phyloP scores from a whole-genome alignment of 2,113 vertebrate genomes.

The Ictalurus punctatus region DNA sequence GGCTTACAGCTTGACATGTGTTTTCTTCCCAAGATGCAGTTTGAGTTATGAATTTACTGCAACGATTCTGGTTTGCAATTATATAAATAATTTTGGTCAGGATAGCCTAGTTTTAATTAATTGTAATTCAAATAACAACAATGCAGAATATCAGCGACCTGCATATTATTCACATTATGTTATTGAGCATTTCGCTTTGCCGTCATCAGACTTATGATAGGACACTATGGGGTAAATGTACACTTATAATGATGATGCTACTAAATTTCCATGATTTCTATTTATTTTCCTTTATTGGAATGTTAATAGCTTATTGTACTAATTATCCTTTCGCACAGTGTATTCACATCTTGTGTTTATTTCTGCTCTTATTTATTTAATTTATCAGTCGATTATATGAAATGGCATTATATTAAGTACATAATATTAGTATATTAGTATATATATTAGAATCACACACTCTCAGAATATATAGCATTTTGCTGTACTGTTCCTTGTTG shows the following conservation, averaged over 20 bases:
- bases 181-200: not conserved
- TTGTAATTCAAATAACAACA: not conserved
- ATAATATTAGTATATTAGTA: no score
- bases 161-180: not conserved
- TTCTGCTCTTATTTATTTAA: not conserved
- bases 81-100: not conserved
- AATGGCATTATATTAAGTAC: not conserved
- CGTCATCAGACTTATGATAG: no score
- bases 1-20: not conserved
- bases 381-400: not conserved
- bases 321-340: not conserved
- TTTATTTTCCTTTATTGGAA: not conserved
- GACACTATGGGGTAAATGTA: not conserved
- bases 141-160: not conserved
- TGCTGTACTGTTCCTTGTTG: not conserved
- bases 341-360: not conserved
- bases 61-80: no score
- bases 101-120: not conserved
- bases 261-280: not conserved
- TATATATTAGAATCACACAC: not conserved
- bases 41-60: slow-evolving; percentile 10
- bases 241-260: not conserved
- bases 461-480: not conserved
- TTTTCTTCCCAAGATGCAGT: not conserved
- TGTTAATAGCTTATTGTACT: not conserved